These are phyloP conservation scores for Neoascia interrupta DNA, from an alignment of 2,888 invertebrate species.

Conservation along the genomic window DNA sequence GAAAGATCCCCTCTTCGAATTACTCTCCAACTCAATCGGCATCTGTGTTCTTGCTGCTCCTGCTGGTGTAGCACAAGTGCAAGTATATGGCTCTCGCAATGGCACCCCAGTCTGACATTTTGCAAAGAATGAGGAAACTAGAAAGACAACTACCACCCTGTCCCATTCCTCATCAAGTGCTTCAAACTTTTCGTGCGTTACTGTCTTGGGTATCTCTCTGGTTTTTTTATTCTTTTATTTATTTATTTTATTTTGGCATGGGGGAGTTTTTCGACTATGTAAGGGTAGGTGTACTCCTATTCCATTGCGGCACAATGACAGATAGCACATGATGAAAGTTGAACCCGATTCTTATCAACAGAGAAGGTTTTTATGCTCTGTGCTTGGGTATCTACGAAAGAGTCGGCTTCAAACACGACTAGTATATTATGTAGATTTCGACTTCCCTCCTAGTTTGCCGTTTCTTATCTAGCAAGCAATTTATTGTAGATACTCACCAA, in stretches of 20 bases:
- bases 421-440: constrained; percentile 62
- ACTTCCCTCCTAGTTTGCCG: constrained; percentile 41
- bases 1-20: neutral
- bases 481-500: constrained; percentile 63
- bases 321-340: constrained; percentile 64
- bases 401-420: constrained; percentile 36
- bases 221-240: constrained; percentile 10
- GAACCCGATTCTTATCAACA: constrained; percentile 60
- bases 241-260: constrained; percentile 7
- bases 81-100: constrained; percentile 23
- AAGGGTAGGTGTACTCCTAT: constrained; percentile 5
- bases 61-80: constrained; percentile 14
- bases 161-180: constrained; percentile 27
- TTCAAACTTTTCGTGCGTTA: constrained; percentile 63
- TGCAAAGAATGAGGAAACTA: constrained; percentile 26
- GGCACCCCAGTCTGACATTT: constrained; percentile 52
- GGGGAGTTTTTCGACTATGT: neutral
- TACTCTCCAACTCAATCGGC: constrained; percentile 25
- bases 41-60: constrained; percentile 4
- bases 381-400: constrained; percentile 14
- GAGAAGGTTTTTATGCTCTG: constrained; percentile 15
- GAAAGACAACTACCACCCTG: constrained; percentile 11
- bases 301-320: constrained; percentile 52
- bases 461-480: constrained; percentile 61
- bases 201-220: constrained; percentile 50